Evolutionary conservation across 2,888 invertebrate genomes (phyloP).

Genomic region (Strigamia transsilvanica): DNA sequence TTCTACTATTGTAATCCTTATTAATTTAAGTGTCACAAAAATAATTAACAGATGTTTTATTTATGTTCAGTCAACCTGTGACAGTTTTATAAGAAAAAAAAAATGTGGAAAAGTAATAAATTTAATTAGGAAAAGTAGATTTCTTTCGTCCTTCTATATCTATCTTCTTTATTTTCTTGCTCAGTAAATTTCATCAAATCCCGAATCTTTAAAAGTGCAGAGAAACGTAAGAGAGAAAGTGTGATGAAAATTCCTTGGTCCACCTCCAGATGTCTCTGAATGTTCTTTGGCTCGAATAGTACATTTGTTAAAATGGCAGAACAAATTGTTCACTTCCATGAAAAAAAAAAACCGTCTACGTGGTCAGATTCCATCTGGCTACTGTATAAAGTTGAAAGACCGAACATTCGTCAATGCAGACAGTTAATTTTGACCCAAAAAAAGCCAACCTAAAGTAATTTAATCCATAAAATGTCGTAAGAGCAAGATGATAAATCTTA

Average conservation of each 20-base stretch:
- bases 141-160: neutral
- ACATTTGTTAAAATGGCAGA: slow-evolving; percentile 29
- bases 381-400: slow-evolving; percentile 8
- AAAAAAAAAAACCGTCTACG: slow-evolving; percentile 6
- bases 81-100: neutral
- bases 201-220: neutral
- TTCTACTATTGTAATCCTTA: neutral
- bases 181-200: slow-evolving; percentile 10
- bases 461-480: no score
- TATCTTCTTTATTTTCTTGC: neutral
- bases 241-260: slow-evolving; percentile 38
- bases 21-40: neutral
- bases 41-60: slow-evolving; percentile 42
- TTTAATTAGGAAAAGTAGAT: slow-evolving; percentile 29
- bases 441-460: no score
- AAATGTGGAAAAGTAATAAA: slow-evolving; percentile 17
- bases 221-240: neutral
- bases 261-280: slow-evolving; percentile 30
- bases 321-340: neutral
- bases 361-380: slow-evolving; percentile 6
- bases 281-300: slow-evolving; percentile 21
- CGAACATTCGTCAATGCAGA: neutral
- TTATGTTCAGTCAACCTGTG: slow-evolving; percentile 8
- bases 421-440: neutral
- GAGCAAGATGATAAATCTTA: no score